phyloP scores from a whole-genome alignment of 2,888 invertebrate genomes.

The Nasonovia ribisnigri region DNA sequence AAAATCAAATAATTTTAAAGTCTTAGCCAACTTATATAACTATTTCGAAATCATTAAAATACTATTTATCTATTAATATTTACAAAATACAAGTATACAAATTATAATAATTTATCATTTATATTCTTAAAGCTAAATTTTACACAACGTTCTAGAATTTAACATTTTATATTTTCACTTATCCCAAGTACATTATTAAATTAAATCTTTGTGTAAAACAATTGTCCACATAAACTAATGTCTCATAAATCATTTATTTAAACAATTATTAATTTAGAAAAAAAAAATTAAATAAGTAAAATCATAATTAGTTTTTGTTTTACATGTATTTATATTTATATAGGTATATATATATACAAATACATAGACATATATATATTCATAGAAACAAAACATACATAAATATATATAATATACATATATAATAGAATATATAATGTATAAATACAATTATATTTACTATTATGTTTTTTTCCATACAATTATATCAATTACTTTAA shows the following conservation, averaged over 20 bases:
- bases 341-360: background rate
- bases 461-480: background rate
- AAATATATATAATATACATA: background rate
- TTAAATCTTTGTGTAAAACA: background rate
- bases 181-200: conserved; percentile 13
- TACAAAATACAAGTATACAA: conserved; percentile 65
- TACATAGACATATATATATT: conserved; percentile 9
- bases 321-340: conserved; percentile 34
- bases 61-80: conserved; percentile 30
- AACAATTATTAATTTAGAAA: background rate
- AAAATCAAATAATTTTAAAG: background rate
- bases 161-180: conserved; percentile 39
- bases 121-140: conserved; percentile 21
- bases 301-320: background rate
- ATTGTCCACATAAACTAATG: background rate
- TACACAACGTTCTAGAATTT: conserved; percentile 32
- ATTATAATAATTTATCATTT: conserved; percentile 17
- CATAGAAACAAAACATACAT: conserved; percentile 16
- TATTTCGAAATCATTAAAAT: conserved; percentile 25
- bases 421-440: no score
- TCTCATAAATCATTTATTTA: background rate
- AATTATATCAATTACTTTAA: background rate
- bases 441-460: conserved; percentile 12
- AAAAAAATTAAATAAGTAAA: conserved; percentile 15
- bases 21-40: conserved; percentile 17